Evolutionary conservation across 1,140 invertebrate genomes (phyloP), one percentile per base, ranked within the genome.

Genomic region (Meloidogyne hapla): DNA sequence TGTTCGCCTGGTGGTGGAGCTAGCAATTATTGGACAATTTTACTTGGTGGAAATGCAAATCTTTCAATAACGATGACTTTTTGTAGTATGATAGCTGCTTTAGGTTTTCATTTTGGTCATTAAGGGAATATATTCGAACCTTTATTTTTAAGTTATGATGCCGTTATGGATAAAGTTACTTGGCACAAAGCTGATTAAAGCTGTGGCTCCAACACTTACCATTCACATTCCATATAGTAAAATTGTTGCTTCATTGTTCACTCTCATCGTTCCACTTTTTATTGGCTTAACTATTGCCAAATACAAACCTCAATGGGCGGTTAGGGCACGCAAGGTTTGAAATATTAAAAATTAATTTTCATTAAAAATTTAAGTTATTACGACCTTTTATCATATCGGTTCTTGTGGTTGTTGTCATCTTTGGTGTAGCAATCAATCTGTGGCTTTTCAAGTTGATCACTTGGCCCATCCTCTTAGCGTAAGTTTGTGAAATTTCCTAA

Each of bases 151-250:
- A 56, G 93, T 89, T n/a, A 93, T 95, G 89, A 95, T 98, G 90
- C 95, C 95, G 0, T 86, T 94, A 1, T 98, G 95, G 95, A 88
- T 95, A n/a, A 94, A 95, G 84, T 93, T 94, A 0, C 89, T 98
- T n/a, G 95, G 94, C 0, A 90, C 90, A 79, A 75, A 76, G 45
- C 89, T 91, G 23, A 91, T 96, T n/a, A 93, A 94, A 79, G 77
- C 13, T 80, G 85, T 76, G 13, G 63, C 77, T 1, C n/a, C 76
- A 83, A 88, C 90, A 1, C 89, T 90, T 0, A 88, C 91, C 69
- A 90, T 94, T 3, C 88, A 87, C 28, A 91, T 96, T 25, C 95
- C 95, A 0, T 96, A 95, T 86, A 74, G 79, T 0, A 92, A 92
- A 28, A 94, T 98, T 70, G 91, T 91, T 0, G 89, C 87, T 1